These are phyloP conservation scores for Cephus pulcher DNA, from an alignment of 2,888 invertebrate species.

Conservation along the genomic window DNA sequence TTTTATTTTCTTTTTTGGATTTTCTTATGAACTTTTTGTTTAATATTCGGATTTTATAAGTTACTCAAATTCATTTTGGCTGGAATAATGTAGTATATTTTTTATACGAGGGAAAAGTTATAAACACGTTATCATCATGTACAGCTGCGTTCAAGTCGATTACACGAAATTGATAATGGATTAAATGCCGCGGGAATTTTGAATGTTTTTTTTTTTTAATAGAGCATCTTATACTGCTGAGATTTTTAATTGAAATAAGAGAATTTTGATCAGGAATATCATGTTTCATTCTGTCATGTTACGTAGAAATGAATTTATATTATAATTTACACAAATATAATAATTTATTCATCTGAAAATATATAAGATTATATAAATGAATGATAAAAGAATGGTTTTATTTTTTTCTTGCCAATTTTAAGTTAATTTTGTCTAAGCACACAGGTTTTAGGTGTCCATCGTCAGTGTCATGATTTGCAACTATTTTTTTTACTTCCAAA, in stretches of 20 bases:
- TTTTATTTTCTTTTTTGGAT: neutral
- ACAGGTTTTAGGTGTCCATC: slow-evolving; percentile 34
- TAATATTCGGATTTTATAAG: neutral
- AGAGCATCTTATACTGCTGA: no score
- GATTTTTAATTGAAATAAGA: no score
- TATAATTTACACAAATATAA: neutral
- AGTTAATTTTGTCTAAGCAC: slow-evolving; percentile 10
- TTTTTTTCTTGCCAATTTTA: neutral
- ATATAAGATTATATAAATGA: neutral
- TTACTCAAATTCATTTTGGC: neutral
- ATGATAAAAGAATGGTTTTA: neutral
- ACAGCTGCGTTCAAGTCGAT: no score
- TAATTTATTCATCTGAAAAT: no score
- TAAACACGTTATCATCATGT: no score
- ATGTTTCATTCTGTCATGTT: no score
- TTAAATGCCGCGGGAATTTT: no score
- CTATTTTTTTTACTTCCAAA: slow-evolving; percentile 28
- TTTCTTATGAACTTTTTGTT: neutral
- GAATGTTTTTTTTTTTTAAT: no score
- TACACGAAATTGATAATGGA: no score
- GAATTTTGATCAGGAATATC: no score
- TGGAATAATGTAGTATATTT: neutral
- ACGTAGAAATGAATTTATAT: neutral
- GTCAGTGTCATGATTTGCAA: slow-evolving; percentile 33
- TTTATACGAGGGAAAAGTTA: no score